Percentiles rank a stretch among this genome's conserved stretches.
These are phyloP conservation scores for Thunnus albacares DNA, from an alignment of 2,797 vertebrate species.

Conservation along the genomic window DNA sequence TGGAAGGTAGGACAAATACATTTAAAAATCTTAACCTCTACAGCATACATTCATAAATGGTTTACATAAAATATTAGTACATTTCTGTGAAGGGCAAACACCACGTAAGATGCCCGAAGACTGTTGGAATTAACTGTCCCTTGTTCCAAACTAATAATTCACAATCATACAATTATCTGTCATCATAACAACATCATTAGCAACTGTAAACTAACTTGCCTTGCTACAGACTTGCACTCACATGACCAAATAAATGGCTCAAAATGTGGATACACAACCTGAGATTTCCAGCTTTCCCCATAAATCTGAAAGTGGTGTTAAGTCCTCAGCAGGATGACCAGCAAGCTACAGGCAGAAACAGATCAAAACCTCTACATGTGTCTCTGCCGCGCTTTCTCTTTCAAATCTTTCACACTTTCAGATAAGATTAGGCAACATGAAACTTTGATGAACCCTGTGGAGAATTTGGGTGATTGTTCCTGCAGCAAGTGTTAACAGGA, in stretches of 20 bases:
- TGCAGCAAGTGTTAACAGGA: background rate
- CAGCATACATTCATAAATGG: background rate
- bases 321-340: background rate
- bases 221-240: background rate
- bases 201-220: background rate
- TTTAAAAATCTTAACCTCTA: too few relatives aligned
- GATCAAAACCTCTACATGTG: background rate
- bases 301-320: background rate
- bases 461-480: background rate
- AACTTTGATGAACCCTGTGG: slow-evolving; percentile 10
- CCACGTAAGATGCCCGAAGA: too few relatives aligned
- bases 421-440: background rate
- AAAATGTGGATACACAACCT: background rate
- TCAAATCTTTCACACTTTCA: background rate
- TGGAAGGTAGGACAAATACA: too few relatives aligned
- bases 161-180: background rate
- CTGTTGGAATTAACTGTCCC: too few relatives aligned
- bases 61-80: too few relatives aligned
- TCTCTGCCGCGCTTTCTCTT: background rate
- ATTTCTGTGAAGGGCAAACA: too few relatives aligned
- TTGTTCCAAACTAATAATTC: too few relatives aligned
- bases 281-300: background rate
- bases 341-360: background rate
- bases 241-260: background rate
- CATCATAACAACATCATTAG: background rate